These are phyloP conservation scores for Drosophila multiciliata DNA, from an alignment of 2,888 invertebrate species.

Conservation along the genomic window DNA sequence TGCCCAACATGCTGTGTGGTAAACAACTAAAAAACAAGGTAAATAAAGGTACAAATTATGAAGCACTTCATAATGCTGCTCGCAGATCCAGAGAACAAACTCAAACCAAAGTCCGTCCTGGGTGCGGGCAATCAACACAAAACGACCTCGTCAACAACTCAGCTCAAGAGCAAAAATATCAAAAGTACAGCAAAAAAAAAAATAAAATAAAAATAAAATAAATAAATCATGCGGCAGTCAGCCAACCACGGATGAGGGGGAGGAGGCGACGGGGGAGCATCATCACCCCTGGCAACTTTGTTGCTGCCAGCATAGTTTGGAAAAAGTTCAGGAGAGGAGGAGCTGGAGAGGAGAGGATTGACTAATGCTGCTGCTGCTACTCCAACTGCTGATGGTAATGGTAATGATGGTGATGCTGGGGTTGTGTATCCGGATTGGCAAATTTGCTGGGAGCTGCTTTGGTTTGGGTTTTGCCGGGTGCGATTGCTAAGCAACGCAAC, in stretches of 20 bases:
- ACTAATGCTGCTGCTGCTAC: slow-evolving; percentile 27
- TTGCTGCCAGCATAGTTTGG: slow-evolving; percentile 74
- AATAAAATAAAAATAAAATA: slow-evolving; percentile 5
- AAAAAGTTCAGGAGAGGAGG: slow-evolving; percentile 48
- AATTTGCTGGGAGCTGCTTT: slow-evolving; percentile 45
- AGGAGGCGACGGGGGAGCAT: slow-evolving; percentile 44
- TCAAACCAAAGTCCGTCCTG: slow-evolving; percentile 61
- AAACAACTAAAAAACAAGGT: slow-evolving; percentile 70
- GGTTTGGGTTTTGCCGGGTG: slow-evolving; percentile 25
- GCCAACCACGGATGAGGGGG: slow-evolving; percentile 28
- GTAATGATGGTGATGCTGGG: slow-evolving; percentile 21
- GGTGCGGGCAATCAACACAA: slow-evolving; percentile 75
- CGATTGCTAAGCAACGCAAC: slow-evolving; percentile 83
- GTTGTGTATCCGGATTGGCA: slow-evolving; percentile 54
- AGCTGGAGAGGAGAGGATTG: slow-evolving; percentile 23
- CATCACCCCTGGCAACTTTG: slow-evolving; percentile 78
- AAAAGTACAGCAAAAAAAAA: slow-evolving; percentile 49
- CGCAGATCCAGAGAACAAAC: slow-evolving; percentile 56
- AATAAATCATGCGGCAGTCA: slow-evolving; percentile 39
- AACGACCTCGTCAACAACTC: slow-evolving; percentile 79
- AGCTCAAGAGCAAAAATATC: slow-evolving; percentile 72
- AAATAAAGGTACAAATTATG: slow-evolving; percentile 77
- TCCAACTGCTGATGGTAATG: neutral
- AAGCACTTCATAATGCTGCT: slow-evolving; percentile 73
- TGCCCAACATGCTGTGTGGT: slow-evolving; percentile 41